Base-by-base conservation (phyloP, 2,113 vertebrate genomes). In the Lota lota region DNA sequence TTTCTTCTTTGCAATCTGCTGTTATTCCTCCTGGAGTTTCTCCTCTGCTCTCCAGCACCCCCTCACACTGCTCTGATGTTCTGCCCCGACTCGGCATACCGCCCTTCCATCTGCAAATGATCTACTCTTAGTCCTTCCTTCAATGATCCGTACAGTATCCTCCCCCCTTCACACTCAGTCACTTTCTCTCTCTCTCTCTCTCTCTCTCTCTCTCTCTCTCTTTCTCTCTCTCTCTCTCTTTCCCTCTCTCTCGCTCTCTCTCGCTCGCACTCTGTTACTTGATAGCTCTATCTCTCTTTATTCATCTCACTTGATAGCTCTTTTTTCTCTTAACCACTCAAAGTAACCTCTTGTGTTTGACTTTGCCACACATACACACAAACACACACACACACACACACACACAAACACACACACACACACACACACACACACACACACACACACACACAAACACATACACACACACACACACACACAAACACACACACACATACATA, bases 401-500 rank as follows among this genome's bases (percentile, higher is more conserved):
- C 51, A 56, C 53, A 33, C 36, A 65, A 36, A 65, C 64, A 65
- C 40, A 65, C 64, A 65, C 40, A 53, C 47, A 65, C 64, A 65
- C 64, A 47, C 61, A 63, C 61, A 65, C 63, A 65, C 63, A 51
- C 63, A 67, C n/a, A 74, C 61, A 74, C 4, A 67, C 3, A 20
- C 20, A 51, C 50, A 51, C 50, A 51, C 50, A 51, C 60, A 70
- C 56, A 72, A 60, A 72, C 16, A 50, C 20, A 66, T 11, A 17
- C 64, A 67, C 22, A 67, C 51, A 56, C 53, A 33, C 36, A 65
- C 64, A 65, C 64, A 65, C 40, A 65, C 64, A 65, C 40, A 53
- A 8, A 65, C 64, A 65, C 64, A 47, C 61, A 63, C 61, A 65
- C 63, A 65, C 63, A 51, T 33, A 67, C n/a, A 74, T 56, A 74